Evolutionary conservation across 2,113 vertebrate genomes (phyloP).

Genomic region (Crotalus horridus): DNA sequence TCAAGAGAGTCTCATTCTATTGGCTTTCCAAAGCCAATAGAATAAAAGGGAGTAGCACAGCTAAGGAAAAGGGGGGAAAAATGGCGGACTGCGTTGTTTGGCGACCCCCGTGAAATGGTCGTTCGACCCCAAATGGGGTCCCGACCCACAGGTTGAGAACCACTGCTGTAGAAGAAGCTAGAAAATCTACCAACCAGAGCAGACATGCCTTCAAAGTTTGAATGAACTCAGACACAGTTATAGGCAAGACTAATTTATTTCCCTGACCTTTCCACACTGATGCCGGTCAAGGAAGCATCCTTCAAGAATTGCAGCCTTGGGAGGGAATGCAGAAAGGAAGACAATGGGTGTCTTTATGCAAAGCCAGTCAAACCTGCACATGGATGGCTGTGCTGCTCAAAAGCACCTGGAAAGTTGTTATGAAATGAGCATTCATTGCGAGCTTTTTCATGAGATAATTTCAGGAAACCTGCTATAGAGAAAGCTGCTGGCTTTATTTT

Average conservation of each 20-base stretch:
- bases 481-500: background rate
- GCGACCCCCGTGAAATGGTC: too few species aligned
- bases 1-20: too few species aligned
- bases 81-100: too few species aligned
- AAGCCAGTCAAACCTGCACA: background rate
- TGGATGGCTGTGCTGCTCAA: background rate
- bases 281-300: background rate
- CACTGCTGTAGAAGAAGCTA: background rate
- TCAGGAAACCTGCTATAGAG: background rate
- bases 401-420: background rate
- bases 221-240: background rate
- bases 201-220: background rate
- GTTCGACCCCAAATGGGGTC: too few species aligned
- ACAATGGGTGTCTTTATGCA: background rate
- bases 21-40: too few species aligned
- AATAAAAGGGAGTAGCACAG: too few species aligned
- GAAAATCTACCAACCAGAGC: background rate
- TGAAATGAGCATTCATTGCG: background rate
- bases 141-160: too few species aligned
- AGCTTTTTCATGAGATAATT: background rate
- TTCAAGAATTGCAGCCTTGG: background rate
- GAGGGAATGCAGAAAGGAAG: background rate
- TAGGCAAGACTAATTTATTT: background rate
- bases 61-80: too few species aligned
- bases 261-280: background rate